phyloP scores from a whole-genome alignment of 2,113 vertebrate genomes.

The Hymenochirus boettgeri region DNA sequence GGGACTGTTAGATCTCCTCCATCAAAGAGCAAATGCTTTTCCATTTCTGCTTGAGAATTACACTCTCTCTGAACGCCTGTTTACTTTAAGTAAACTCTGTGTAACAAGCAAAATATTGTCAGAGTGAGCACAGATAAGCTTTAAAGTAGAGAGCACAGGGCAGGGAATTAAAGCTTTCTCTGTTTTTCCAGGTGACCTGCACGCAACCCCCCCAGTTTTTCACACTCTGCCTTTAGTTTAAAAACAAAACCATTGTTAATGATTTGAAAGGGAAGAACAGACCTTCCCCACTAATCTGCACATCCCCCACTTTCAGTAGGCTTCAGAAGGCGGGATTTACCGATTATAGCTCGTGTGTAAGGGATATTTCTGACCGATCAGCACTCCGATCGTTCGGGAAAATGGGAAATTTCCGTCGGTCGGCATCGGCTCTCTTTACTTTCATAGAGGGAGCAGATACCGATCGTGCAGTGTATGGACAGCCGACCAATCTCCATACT shows the following conservation, averaged over 20 bases:
- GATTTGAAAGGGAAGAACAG: constrained; percentile 23
- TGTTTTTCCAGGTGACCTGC: constrained; percentile 62
- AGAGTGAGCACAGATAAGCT: constrained; percentile 44
- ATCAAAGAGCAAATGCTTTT: constrained; percentile 48
- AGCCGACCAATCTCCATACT: too few species aligned
- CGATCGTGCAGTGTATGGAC: too few species aligned
- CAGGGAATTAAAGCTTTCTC: constrained; percentile 47
- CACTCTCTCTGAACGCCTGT: constrained; percentile 47
- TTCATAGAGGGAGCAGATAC: too few species aligned
- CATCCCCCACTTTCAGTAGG: too few species aligned
- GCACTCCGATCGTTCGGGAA: too few species aligned
- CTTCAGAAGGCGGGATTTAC: too few species aligned
- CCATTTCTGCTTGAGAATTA: constrained; percentile 38
- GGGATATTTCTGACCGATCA: too few species aligned
- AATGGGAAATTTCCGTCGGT: too few species aligned
- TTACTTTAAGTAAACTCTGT: constrained; percentile 21
- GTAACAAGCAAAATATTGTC: constrained; percentile 43
- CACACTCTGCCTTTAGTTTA: constrained; percentile 46
- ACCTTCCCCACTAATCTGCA: background rate
- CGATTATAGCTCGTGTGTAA: too few species aligned
- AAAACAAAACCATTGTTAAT: constrained; percentile 53
- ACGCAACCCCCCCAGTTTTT: constrained; percentile 44
- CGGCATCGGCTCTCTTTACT: too few species aligned
- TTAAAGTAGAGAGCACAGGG: constrained; percentile 27
- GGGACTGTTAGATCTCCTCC: background rate